Conservation (phyloP, 92 coral and sea anemone genomes). For the Palythoa grandis region DNA sequence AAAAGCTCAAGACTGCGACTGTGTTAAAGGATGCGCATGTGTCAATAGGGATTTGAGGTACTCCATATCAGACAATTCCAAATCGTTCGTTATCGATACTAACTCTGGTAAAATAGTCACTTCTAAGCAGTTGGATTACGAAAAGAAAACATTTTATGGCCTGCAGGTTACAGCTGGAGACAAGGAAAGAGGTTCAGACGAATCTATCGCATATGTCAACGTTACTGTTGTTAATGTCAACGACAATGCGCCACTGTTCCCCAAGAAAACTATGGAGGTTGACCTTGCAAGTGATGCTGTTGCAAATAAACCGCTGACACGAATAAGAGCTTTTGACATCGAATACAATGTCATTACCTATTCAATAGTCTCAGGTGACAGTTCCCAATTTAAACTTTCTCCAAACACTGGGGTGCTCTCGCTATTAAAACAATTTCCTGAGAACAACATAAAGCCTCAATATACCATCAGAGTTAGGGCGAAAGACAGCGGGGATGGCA, state of each 20-base stretch:
- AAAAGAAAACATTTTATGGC: constrained; percentile 44
- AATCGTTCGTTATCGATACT: constrained; percentile 56
- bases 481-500: constrained; percentile 47
- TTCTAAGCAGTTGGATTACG: constrained; percentile 66
- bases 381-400: constrained; percentile 58
- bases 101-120: constrained; percentile 79
- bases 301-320: constrained; percentile 65
- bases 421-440: constrained; percentile 42
- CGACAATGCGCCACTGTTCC: constrained; percentile 79
- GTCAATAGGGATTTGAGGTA: constrained; percentile 66
- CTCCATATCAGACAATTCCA: constrained; percentile 54
- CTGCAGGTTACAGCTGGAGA: constrained; percentile 68
- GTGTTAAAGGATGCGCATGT: constrained; percentile 73
- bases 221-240: constrained; percentile 64
- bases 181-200: constrained; percentile 31
- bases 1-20: constrained; percentile 90
- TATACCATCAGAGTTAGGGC: constrained; percentile 76
- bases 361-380: constrained; percentile 54
- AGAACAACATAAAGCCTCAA: constrained; percentile 27
- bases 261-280: constrained; percentile 47
- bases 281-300: constrained; percentile 69
- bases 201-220: constrained; percentile 70
- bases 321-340: constrained; percentile 64
- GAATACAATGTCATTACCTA: constrained; percentile 62
- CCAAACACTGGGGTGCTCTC: constrained; percentile 65